These are phyloP conservation scores for Paramacrobiotus metropolitanus DNA, from an alignment of 1,140 invertebrate species.

Conservation along the genomic window DNA sequence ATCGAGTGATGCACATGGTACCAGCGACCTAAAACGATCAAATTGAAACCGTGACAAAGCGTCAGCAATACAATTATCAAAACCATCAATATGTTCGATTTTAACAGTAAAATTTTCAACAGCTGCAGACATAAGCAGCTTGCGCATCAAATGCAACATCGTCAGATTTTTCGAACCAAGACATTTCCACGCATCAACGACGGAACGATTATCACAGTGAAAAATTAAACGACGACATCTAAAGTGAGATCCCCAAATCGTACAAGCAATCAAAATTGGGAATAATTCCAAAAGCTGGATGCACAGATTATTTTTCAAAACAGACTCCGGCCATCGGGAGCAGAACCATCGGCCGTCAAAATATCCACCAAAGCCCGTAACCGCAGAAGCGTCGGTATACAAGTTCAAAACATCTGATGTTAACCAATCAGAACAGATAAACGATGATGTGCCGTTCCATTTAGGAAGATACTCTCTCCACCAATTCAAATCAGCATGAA, in stretches of 20 bases:
- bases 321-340: not conserved
- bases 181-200: not conserved
- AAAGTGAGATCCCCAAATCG: not conserved
- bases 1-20: not conserved
- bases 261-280: not conserved
- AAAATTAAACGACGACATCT: not conserved
- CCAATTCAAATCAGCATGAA: not conserved
- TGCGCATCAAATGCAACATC: not conserved
- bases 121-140: not conserved
- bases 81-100: not conserved
- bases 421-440: not conserved
- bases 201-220: not conserved
- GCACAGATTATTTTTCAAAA: not conserved
- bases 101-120: not conserved
- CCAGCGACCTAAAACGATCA: not conserved
- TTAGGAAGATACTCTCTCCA: not conserved
- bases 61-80: not conserved
- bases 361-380: not conserved
- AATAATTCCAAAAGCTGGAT: not conserved
- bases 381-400: not conserved
- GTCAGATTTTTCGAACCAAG: not conserved
- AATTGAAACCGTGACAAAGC: not conserved
- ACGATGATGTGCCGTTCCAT: not conserved
- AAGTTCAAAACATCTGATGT: not conserved
- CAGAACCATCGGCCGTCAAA: not conserved